A percentile compares a stretch with the other conserved stretches of the same genome.
These are phyloP conservation scores for Falco novaeseelandiae DNA, from an alignment of 2,797 vertebrate species.

Conservation along the genomic window DNA sequence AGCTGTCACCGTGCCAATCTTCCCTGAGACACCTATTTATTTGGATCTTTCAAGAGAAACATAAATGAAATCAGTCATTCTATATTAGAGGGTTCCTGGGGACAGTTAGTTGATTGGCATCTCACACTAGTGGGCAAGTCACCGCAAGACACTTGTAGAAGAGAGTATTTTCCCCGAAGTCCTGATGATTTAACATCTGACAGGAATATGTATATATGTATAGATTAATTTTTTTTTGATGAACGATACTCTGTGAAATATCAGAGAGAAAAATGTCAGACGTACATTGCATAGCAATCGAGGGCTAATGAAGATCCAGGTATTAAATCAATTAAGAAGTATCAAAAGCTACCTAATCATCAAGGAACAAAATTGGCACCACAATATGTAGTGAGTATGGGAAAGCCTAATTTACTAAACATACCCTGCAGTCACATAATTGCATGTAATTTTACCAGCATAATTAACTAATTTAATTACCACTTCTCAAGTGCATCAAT, in stretches of 20 bases:
- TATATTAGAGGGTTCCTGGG: slow-evolving; percentile 46
- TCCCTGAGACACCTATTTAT: slow-evolving; percentile 62
- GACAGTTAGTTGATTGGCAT: slow-evolving; percentile 60
- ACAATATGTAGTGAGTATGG: slow-evolving; percentile 97
- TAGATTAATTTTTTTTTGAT: slow-evolving; percentile 56
- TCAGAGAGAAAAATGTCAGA: slow-evolving; percentile 81
- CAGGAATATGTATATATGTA: slow-evolving; percentile 8
- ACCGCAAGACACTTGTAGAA: slow-evolving; percentile 24
- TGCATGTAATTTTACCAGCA: slow-evolving; percentile 99
- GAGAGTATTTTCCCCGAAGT: slow-evolving; percentile 44
- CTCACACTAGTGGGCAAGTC: slow-evolving; percentile 41
- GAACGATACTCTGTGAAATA: slow-evolving; percentile 79
- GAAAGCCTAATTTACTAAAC: slow-evolving; percentile 99
- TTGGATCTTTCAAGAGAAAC: slow-evolving; percentile 70
- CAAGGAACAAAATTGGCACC: slow-evolving; percentile 99
- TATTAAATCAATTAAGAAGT: slow-evolving; percentile 94
- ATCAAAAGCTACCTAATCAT: slow-evolving; percentile 99
- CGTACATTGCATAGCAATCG: slow-evolving; percentile 84
- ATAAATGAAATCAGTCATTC: slow-evolving; percentile 67
- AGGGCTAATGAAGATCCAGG: slow-evolving; percentile 90
- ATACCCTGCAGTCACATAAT: slow-evolving; percentile 99
- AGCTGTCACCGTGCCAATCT: slow-evolving; percentile 20
- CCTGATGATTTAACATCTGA: slow-evolving; percentile 32
- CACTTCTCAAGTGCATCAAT: slow-evolving; percentile 99
- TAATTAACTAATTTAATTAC: slow-evolving; percentile 99